phyloP scores from a whole-genome alignment of 1,140 invertebrate species.

The Augochlora pura region DNA sequence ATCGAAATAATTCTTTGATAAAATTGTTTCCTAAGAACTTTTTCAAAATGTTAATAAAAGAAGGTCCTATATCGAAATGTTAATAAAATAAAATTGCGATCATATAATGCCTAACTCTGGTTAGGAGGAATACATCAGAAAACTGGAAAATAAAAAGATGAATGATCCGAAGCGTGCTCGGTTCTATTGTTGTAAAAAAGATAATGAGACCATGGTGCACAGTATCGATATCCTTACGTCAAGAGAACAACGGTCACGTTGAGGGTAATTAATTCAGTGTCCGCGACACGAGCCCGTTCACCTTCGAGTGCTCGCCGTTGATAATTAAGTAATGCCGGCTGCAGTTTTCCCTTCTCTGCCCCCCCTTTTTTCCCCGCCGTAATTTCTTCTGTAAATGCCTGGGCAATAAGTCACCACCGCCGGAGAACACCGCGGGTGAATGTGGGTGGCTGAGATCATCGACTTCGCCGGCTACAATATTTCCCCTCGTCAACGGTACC shows the following conservation, averaged over 20 bases:
- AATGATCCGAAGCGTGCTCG: too few species aligned
- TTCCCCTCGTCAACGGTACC: constrained; percentile 22
- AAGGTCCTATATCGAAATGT: too few species aligned
- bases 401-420: constrained; percentile 53
- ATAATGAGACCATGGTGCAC: too few species aligned
- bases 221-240: neutral
- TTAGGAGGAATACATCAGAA: too few species aligned
- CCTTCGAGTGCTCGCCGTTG: constrained; percentile 39
- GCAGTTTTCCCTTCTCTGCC: neutral
- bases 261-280: constrained; percentile 49
- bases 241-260: constrained; percentile 12
- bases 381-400: constrained; percentile 56
- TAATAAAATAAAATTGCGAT: too few species aligned
- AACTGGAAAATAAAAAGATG: too few species aligned
- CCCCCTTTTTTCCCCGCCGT: constrained; percentile 12
- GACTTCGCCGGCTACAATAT: constrained; percentile 42
- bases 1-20: too few species aligned
- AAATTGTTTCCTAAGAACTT: too few species aligned
- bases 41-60: too few species aligned
- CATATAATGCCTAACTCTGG: too few species aligned
- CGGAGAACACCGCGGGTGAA: constrained; percentile 16
- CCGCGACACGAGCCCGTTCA: constrained; percentile 45
- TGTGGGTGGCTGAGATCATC: constrained; percentile 62
- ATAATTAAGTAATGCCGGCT: constrained; percentile 51
- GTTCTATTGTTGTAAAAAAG: too few species aligned